Conservation (phyloP, 2,113 vertebrate genomes). For the Corynorhinus townsendii region DNA sequence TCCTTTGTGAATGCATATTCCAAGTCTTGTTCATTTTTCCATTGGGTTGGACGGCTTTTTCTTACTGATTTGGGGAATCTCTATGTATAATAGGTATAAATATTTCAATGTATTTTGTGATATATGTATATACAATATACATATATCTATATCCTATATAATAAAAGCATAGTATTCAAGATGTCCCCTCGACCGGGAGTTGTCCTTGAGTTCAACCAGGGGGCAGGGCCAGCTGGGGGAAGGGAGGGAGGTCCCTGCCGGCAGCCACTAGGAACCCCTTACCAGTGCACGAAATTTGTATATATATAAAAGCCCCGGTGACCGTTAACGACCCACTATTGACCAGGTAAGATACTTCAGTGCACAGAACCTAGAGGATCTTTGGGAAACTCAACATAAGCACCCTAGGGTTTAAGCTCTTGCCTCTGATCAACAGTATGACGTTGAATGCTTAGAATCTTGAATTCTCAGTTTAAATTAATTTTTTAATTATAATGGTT, state of each 20-base stretch:
- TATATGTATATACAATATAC: neutral
- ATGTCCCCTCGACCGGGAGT: too few species aligned
- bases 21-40: neutral
- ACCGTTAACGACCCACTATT: too few species aligned
- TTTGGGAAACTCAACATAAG: neutral
- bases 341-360: neutral
- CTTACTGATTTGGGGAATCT: neutral
- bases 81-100: neutral
- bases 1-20: neutral
- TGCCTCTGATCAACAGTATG: neutral
- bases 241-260: too few species aligned
- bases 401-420: neutral
- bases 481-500: neutral
- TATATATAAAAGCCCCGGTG: too few species aligned
- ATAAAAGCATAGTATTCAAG: too few species aligned
- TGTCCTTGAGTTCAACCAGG: too few species aligned
- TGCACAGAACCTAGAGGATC: neutral
- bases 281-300: too few species aligned
- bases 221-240: too few species aligned
- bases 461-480: neutral
- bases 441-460: neutral
- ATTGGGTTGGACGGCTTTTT: neutral
- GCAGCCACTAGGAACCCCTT: too few species aligned
- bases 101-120: neutral
- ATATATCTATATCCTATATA: too few species aligned